Evolutionary conservation across 2,888 invertebrate species (phyloP).

Genomic region (Anaspis maculata): DNA sequence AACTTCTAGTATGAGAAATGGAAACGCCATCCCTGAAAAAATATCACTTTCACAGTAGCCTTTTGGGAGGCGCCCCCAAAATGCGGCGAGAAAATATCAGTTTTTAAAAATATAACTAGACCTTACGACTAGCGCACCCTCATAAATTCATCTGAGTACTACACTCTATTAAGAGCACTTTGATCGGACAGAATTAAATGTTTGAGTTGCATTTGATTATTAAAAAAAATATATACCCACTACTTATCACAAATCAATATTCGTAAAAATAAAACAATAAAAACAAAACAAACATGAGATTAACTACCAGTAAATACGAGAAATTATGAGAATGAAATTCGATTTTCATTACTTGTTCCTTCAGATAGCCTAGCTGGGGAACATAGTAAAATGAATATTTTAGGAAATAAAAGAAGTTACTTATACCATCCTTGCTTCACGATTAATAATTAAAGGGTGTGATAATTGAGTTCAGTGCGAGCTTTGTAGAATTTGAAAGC

Average conservation of each 20-base stretch:
- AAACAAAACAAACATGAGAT: too few species aligned
- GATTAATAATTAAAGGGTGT: conserved; percentile 64
- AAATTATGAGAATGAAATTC: too few species aligned
- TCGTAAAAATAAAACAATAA: not conserved
- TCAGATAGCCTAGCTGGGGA: too few species aligned
- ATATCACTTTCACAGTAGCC: conserved; percentile 14
- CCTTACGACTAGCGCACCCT: conserved; percentile 27
- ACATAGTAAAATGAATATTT: too few species aligned
- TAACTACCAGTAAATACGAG: too few species aligned
- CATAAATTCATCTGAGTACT: conserved; percentile 22
- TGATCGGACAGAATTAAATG: conserved; percentile 28
- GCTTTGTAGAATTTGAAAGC: conserved; percentile 84
- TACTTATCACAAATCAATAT: conserved; percentile 1
- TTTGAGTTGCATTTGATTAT: conserved; percentile 8
- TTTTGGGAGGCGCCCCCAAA: conserved; percentile 6
- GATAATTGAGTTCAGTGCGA: conserved; percentile 78
- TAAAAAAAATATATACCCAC: conserved; percentile 1
- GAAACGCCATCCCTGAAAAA: too few species aligned
- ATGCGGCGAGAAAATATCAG: conserved; percentile 7
- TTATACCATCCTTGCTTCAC: too few species aligned
- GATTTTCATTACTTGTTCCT: too few species aligned
- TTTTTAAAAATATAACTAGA: conserved; percentile 21
- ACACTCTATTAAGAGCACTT: conserved; percentile 42
- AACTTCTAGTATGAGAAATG: too few species aligned
- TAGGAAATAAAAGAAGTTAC: too few species aligned